Evolutionary conservation across 2,797 vertebrate genomes (phyloP), one percentile per base, ranked within the genome.

Genomic region (Poeciliopsis infans): DNA sequence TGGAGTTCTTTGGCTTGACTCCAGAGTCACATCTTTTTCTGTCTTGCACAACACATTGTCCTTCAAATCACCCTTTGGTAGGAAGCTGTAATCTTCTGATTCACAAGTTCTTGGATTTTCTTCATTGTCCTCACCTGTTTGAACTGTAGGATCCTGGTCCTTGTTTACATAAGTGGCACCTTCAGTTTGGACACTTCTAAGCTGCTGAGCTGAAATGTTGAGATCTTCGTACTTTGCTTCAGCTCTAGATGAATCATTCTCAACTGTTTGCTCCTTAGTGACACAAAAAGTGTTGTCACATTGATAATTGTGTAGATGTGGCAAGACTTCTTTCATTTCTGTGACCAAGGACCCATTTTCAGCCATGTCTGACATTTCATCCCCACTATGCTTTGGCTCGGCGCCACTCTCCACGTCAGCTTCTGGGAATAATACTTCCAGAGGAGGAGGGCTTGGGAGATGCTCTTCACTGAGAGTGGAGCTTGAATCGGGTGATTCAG

Each of bases 161-260:
- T 89, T 76, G 64, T 81, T 79, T 13, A 75, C 7, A 71, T 15
- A 75, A 5, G 68, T 49, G 71, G 5, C 61, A 23, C 59, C 45
- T 39, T 83, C 81, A 20, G 59, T 72, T 81, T 79, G 73, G 25
- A 11, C 4, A 5, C 41, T 25, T 33, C 76, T 72, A 69, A n/a
- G 13, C 25, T 74, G 31, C 10, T 82, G 72, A 2, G 80, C 61
- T 36, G 82, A 59, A 79, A 47, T n/a, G 36, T 74, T 64, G 2
- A 64, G 39, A 49, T 87, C 80, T 55, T 16, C 13, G 4, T 49
- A 59, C 11, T 82, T 79, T 81, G 61, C 33, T 85, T 86, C 71
- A 76, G 55, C 64, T 53, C 31, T 7, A 25, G n/a, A 55, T 82
- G 73, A 43, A n/a, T 75, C 33, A 4, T 10, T 53, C 18, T 83